These are phyloP conservation scores for Crossaster papposus DNA, from an alignment of 53 echinoderm and acorn worm species.

Conservation along the genomic window DNA sequence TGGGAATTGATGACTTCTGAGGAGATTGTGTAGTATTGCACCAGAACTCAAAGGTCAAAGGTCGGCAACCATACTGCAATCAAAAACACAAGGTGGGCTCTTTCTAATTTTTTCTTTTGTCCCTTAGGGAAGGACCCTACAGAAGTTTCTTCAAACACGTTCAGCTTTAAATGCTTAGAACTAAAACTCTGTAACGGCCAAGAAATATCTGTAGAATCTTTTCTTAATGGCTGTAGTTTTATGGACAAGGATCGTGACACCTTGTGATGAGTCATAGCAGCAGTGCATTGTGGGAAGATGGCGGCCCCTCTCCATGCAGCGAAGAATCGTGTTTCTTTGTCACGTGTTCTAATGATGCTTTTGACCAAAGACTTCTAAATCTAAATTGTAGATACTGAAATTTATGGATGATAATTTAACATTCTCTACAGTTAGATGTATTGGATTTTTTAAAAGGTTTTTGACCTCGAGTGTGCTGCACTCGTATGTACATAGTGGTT, in stretches of 20 bases:
- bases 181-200: not conserved
- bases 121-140: not conserved
- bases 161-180: not conserved
- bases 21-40: no score
- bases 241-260: not conserved
- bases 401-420: no score
- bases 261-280: not conserved
- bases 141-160: not conserved
- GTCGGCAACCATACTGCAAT: constrained; percentile 12
- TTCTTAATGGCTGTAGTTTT: not conserved
- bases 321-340: not conserved
- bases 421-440: no score
- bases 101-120: constrained; percentile 33
- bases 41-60: not conserved
- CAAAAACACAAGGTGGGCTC: constrained; percentile 45
- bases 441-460: no score
- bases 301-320: not conserved
- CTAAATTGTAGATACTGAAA: no score
- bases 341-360: not conserved
- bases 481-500: no score
- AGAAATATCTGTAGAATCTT: constrained; percentile 5
- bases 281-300: constrained; percentile 18
- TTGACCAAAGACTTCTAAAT: not conserved
- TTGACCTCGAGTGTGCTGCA: no score
- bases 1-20: not conserved